These are phyloP conservation scores for Pseudolycoriella hygida DNA, from an alignment of 2,888 invertebrate genomes.

Conservation along the genomic window DNA sequence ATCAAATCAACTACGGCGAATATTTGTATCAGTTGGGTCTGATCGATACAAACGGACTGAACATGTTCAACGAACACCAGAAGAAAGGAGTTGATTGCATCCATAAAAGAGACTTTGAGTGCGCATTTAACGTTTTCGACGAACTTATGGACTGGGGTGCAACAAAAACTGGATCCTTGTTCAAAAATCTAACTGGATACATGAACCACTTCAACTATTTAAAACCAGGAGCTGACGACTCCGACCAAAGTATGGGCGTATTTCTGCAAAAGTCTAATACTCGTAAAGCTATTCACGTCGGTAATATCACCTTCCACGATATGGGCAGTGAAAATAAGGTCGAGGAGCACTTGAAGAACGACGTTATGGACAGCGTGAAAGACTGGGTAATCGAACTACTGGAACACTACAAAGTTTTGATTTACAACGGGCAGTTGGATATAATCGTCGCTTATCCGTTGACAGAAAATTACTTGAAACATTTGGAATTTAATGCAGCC, in stretches of 20 bases:
- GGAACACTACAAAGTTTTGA: constrained; percentile 48
- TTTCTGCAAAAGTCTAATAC: constrained; percentile 46
- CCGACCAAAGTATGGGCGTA: constrained; percentile 36
- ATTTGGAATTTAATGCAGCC: constrained; percentile 44
- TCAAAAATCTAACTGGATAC: constrained; percentile 56
- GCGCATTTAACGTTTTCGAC: constrained; percentile 51
- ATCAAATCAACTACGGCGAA: constrained; percentile 59
- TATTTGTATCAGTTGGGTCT: constrained; percentile 64
- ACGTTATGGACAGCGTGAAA: constrained; percentile 60
- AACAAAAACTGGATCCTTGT: constrained; percentile 38
- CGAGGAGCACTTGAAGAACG: constrained; percentile 44
- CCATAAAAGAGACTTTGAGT: constrained; percentile 36
- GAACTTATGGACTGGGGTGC: constrained; percentile 39
- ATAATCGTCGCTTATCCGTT: constrained; percentile 68
- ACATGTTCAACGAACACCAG: constrained; percentile 37
- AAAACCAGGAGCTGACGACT: constrained; percentile 38
- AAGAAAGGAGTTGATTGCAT: constrained; percentile 37
- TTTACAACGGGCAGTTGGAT: constrained; percentile 75
- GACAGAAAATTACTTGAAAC: constrained; percentile 52
- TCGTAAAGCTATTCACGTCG: constrained; percentile 59
- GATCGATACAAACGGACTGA: constrained; percentile 18
- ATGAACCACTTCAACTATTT: constrained; percentile 56
- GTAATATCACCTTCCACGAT: constrained; percentile 46
- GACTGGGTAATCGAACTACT: constrained; percentile 44
- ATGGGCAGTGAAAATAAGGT: constrained; percentile 31